phyloP scores from a whole-genome alignment of 2,113 vertebrate genomes.

The Phrynocephalus versicolor region DNA sequence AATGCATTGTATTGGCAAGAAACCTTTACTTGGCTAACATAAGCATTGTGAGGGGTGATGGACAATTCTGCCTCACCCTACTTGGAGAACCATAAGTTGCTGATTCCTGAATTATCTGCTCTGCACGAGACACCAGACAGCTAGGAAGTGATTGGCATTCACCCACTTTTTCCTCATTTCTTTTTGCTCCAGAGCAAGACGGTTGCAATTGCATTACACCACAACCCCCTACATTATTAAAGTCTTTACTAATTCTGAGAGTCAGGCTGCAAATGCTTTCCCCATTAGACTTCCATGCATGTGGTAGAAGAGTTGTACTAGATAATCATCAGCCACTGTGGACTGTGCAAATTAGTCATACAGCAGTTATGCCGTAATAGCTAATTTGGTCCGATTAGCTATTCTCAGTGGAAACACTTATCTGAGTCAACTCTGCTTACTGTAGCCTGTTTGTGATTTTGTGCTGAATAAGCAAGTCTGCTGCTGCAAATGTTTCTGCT shows the following conservation, averaged over 20 bases:
- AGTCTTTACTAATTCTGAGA: not conserved
- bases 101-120: too few relatives aligned
- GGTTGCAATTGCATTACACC: not conserved
- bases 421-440: conserved; percentile 62
- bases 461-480: conserved; percentile 42
- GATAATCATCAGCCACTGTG: conserved; percentile 54
- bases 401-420: conserved; percentile 63
- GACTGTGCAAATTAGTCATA: conserved; percentile 52
- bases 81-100: too few relatives aligned
- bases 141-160: too few relatives aligned
- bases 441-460: conserved; percentile 62
- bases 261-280: not conserved
- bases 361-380: conserved; percentile 40
- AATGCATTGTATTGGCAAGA: not conserved
- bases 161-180: not conserved
- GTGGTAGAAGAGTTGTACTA: conserved; percentile 3
- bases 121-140: not conserved
- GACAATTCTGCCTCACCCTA: not conserved
- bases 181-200: not conserved
- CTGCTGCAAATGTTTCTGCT: conserved; percentile 37
- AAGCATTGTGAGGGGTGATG: too few relatives aligned
- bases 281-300: not conserved
- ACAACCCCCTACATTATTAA: not conserved
- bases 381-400: conserved; percentile 65
- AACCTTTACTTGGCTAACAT: not conserved